Base-by-base conservation (phyloP, 2,888 invertebrate species). In the Uropetala carovei region DNA sequence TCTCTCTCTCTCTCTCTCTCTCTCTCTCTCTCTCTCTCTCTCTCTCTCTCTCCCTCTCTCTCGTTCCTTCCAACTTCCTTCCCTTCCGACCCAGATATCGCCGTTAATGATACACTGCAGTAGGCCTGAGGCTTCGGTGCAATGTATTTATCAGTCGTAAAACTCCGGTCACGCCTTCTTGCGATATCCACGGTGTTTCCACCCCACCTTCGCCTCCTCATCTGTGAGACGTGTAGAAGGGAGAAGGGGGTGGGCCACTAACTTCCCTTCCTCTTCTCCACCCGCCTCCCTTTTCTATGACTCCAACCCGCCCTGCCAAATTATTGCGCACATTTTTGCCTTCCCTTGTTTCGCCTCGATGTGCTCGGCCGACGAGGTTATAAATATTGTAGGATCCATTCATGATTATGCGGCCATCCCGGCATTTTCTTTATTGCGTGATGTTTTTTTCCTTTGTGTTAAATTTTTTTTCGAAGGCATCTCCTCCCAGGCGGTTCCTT, bases 91-190 rank as follows among this genome's bases (percentile, higher is more conserved):
- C 43, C 59, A 89, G 59, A 64, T 89, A 60, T 89, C 89, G 30
- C 60, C 22, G 56, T 43, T 89, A 89, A 89, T 89, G 89, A 89
- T 89, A 89, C 89, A 59, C 89, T 89, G 64, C 64, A 30, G 43
- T 89, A 30, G 89, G 64, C 60, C 83, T 60, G 11, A n/a, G 89
- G 89, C 43, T 58, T 89, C 43, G 89, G 30, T 68, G 89, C 89
- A 68, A 89, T 89, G 89, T 68, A 89, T 89, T 68, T 89, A 89
- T 89, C 68, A 68, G 89, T 68, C 89, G 68, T 68, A n/a, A 89
- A 86, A 86, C 59, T 7, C 30, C 3, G 30, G 68, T 43, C 89
- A 89, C 89, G 89, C 89, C 89, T 89, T 18, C 43, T 60, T 89
- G 89, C 64, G n/a, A 89, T 89, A 64, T 89, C 68, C 89, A 60